A percentile compares a stretch with the other conserved stretches of the same genome.
These are phyloP conservation scores for Dallia pectoralis DNA, from an alignment of 2,797 vertebrate genomes.

Conservation along the genomic window DNA sequence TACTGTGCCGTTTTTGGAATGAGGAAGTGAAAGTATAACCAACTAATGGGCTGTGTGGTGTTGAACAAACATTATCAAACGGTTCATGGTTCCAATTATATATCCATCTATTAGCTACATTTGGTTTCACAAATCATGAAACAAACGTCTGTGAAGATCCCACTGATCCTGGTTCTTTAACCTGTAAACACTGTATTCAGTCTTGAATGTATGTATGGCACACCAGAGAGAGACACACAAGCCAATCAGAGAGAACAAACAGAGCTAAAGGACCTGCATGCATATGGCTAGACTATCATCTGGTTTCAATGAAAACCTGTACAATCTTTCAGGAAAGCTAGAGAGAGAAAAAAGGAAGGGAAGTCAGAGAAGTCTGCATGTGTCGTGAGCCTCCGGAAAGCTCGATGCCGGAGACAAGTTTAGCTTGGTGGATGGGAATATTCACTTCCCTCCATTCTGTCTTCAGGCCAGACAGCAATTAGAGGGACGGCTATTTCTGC, in stretches of 20 bases:
- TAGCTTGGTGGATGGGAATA: slow-evolving; percentile 32
- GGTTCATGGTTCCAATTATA: background rate
- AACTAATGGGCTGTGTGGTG: background rate
- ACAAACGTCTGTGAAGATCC: slow-evolving; percentile 40
- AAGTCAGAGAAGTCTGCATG: slow-evolving; percentile 48
- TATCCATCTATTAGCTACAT: slow-evolving; percentile 35
- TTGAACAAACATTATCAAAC: background rate
- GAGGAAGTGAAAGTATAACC: background rate
- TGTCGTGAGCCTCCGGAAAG: slow-evolving; percentile 40
- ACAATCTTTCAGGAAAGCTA: slow-evolving; percentile 42
- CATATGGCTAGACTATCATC: slow-evolving; percentile 54
- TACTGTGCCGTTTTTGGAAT: no score
- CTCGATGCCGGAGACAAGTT: slow-evolving; percentile 28
- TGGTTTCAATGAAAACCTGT: slow-evolving; percentile 60
- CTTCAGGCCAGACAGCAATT: slow-evolving; percentile 63
- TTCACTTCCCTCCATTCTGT: slow-evolving; percentile 27
- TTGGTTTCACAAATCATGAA: slow-evolving; percentile 33
- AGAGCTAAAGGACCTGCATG: slow-evolving; percentile 30
- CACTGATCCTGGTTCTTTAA: slow-evolving; percentile 43
- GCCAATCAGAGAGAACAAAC: slow-evolving; percentile 13
- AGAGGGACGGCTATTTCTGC: slow-evolving; percentile 56
- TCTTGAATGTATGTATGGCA: slow-evolving; percentile 23
- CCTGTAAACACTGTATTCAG: slow-evolving; percentile 53
- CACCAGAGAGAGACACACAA: slow-evolving; percentile 1
- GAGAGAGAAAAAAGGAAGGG: slow-evolving; percentile 41